Evolutionary conservation across 2,888 invertebrate genomes (phyloP), one percentile per base, ranked within the genome.

Genomic region (Nycteola revayana): DNA sequence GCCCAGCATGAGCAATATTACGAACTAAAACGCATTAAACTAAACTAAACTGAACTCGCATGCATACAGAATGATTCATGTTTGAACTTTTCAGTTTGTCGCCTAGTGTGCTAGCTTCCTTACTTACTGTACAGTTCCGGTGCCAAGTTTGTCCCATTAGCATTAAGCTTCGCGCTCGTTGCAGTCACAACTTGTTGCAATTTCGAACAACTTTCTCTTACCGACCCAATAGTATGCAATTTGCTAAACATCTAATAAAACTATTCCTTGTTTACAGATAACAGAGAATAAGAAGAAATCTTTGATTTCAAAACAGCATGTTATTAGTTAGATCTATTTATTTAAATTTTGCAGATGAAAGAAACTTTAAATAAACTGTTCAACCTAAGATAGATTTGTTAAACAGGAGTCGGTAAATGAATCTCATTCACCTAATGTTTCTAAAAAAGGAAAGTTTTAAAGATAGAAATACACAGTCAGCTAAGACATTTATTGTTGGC

Each of bases 121-220:
- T 43, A 42, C 36, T 40, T 14, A 14, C 21, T 25, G 30, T 50
- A 54, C 50, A 49, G 52, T 33, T 28, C 37, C 33, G 34, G 53
- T 36, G 59, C 54, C 62, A 70, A 70, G 65, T 70, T 69, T 59
- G 47, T 41, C 42, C 63, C 58, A 70, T 75, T 75, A 75, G 60
- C 67, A 67, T 70, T 66, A 68, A 66, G 65, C 60, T 60, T 36
- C 48, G 43, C 51, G 58, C 58, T 50, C 59, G 55, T 56, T 49
- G 43, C 38, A 54, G 59, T 61, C 62, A 35, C 71, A 72, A 75
- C 75, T 75, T 75, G 75, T 75, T 75, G 75, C 75, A 66, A 71
- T 66, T 71, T 62, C 41, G 28, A 43, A 34, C 37, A 66, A 60
- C 56, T 65, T 62, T 38, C 40, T 25, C 51, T 35, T 46, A 55